These are phyloP conservation scores for Carapus acus DNA, from an alignment of 2,797 vertebrate species.

Conservation along the genomic window DNA sequence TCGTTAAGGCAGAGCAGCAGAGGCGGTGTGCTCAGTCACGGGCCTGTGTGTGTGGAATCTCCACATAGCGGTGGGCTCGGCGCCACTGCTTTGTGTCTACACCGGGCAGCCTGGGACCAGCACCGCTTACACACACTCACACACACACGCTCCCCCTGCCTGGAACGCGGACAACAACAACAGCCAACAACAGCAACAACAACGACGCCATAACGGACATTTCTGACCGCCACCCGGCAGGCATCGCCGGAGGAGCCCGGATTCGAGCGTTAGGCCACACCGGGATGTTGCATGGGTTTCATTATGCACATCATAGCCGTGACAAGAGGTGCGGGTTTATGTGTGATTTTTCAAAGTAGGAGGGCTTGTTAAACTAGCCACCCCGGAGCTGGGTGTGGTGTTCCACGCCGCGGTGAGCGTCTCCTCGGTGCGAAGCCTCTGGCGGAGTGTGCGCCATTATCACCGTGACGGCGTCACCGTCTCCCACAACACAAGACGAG, in stretches of 20 bases:
- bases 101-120: conserved; percentile 1
- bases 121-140: conserved; percentile 5
- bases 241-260: conserved; percentile 43
- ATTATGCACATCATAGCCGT: conserved; percentile 42
- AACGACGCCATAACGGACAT: too few species aligned
- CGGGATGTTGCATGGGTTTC: conserved; percentile 53
- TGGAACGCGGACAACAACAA: conserved; percentile 3
- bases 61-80: conserved; percentile 26
- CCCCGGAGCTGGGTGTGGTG: conserved; percentile 9
- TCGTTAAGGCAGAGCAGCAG: conserved; percentile 12
- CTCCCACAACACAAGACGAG: conserved; percentile 66
- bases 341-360: background rate
- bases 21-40: conserved; percentile 35
- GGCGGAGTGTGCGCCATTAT: conserved; percentile 71
- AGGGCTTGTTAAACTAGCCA: background rate
- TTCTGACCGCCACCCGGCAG: conserved; percentile 35
- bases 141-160: too few species aligned
- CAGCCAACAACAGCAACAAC: conserved; percentile 35
- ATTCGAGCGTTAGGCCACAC: conserved; percentile 61
- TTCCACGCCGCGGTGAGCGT: conserved; percentile 29
- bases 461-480: conserved; percentile 67
- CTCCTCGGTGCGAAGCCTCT: conserved; percentile 52
- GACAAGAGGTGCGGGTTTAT: background rate
- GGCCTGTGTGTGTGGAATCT: conserved; percentile 42
- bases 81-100: conserved; percentile 37